Percentiles rank a stretch among this genome's conserved stretches.
Evolutionary conservation across 2,113 vertebrate genomes (phyloP).

Genomic region (Thermophis baileyi): DNA sequence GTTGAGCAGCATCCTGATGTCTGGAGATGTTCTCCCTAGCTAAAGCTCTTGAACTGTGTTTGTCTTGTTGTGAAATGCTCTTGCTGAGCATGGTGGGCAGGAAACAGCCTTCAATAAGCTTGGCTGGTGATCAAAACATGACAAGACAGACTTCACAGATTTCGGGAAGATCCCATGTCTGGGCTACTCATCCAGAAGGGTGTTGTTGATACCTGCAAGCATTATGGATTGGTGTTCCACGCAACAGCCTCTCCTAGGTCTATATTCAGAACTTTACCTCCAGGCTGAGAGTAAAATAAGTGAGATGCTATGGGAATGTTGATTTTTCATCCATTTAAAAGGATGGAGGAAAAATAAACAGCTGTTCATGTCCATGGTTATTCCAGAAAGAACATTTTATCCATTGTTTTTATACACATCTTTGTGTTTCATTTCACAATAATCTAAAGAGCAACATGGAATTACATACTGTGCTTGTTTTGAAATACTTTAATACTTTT

Average conservation of each 20-base stretch:
- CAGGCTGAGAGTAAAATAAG: neutral
- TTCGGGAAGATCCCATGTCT: neutral
- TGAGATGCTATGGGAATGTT: neutral
- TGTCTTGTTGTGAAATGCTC: neutral
- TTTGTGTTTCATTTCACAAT: neutral
- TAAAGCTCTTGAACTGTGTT: neutral
- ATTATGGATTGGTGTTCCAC: neutral
- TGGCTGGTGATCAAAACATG: neutral
- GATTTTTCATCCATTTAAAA: neutral
- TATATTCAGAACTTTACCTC: neutral
- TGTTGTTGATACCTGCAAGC: neutral
- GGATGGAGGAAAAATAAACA: neutral
- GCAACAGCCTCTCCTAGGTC: neutral
- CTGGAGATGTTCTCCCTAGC: neutral
- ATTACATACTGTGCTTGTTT: neutral
- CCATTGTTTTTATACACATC: neutral
- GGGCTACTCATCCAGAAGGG: neutral
- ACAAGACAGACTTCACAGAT: neutral
- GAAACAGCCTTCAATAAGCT: neutral
- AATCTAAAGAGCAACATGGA: neutral
- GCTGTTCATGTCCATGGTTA: neutral
- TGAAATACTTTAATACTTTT: neutral
- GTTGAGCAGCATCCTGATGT: neutral
- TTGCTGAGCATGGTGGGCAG: neutral
- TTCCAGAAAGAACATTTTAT: neutral